Evolutionary conservation across 2,113 vertebrate genomes (phyloP), one percentile per base, ranked within the genome.

Genomic region (Tachysurus fulvidraco): DNA sequence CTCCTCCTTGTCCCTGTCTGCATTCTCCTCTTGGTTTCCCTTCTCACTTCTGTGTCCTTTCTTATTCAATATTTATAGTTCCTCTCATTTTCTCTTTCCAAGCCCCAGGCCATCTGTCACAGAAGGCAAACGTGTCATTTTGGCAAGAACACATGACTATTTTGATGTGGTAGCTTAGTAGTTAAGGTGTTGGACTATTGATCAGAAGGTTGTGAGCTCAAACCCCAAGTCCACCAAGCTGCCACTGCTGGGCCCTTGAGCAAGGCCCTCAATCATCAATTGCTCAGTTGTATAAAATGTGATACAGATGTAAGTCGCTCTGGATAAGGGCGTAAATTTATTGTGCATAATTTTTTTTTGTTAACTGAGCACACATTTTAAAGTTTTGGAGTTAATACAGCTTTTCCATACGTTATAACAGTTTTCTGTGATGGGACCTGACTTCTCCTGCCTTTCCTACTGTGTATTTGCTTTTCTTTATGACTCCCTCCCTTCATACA

Each of bases 1-100:
- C 95, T 95, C 93, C 89, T 95, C 92, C 87, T 88, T 87, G 74
- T 73, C 85, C 60, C 83, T 52, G 74, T 90, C 93, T 41, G 92
- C 93, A 57, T 93, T 79, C 76, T 85, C 84, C 84, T 84, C 28
- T 21, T 84, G 41, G 85, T 87, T n/a, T 67, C 62, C 62, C 74
- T 77, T 30, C 83, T 74, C 71, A 60, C 92, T 78, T 74, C 54
- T 79, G 25, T 65, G 25, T 81, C 77, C 87, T 54, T 71, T 76
- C 71, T 36, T 76, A 41, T 83, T 30, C 16, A 14, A 36, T 69
- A 59, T 64, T 52, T 73, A 81, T 88, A 81, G 41, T 71, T 84
- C 46, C 44, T 76, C 41, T 89, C 88, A 69, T 88, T 90, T 23
- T 77, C 52, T 88, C 82, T 21, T 30, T 81, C 64, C 71, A 30